Evolutionary conservation across 2,113 vertebrate species (phyloP), one percentile per base, ranked within the genome.

Genomic region (Nycticorax nycticorax): DNA sequence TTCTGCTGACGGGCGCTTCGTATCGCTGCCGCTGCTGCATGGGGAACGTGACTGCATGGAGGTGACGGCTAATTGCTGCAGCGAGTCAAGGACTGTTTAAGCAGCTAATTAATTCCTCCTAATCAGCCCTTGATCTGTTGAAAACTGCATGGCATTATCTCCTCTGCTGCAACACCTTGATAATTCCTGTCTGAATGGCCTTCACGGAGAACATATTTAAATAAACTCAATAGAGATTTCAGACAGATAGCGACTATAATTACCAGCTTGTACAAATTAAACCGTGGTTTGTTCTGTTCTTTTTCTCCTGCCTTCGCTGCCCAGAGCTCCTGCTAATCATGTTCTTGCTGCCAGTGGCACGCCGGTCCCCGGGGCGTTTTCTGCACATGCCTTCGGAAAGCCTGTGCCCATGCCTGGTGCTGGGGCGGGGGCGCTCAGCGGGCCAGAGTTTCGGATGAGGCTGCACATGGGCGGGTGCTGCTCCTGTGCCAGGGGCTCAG

Each of bases 201-300:
- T 92, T 85, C 91, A 84, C 88, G 64, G 91, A 96, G 95, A 96
- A 96, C 95, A 79, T 90, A 96, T 97, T 97, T 96, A 97, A 97
- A 98, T 97, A 94, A 89, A 85, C 97, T 98, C 97, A 96, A 96
- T 96, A 96, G 96, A 94, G 91, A 96, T 96, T 96, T 96, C 96
- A 96, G 94, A 94, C 97, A 96, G 97, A 97, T 97, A 96, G 94
- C 87, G 88, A 89, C 95, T 95, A 96, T 97, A 97, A 97, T 98
- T 98, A 97, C 93, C 96, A 88, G 96, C 97, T 97, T 96, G 96
- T 95, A 96, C 96, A 96, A 97, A 97, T 96, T 97, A 96, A 96
- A 95, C 95, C 79, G 28, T 71, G 47, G 77, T 92, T 92, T 95
- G 95, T 96, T 96, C 96, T 97, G 85, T 97, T 96, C 76, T 92